phyloP scores from a whole-genome alignment of 1,140 invertebrate species.

The Frieseomelitta varia region DNA sequence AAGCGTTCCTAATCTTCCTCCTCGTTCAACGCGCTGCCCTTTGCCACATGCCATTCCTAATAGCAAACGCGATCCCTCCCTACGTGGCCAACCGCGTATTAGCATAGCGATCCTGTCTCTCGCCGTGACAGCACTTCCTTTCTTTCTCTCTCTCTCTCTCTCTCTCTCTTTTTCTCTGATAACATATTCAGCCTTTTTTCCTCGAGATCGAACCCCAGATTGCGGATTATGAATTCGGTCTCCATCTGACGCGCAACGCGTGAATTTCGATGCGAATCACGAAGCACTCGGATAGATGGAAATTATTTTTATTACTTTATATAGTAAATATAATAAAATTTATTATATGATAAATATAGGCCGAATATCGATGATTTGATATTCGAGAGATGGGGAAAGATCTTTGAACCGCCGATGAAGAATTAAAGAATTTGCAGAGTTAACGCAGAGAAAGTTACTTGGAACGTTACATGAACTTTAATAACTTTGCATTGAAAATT shows the following conservation, averaged over 20 bases:
- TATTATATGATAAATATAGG: too few species aligned
- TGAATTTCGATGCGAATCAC: too few species aligned
- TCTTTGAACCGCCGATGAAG: too few species aligned
- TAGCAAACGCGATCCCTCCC: conserved; percentile 40
- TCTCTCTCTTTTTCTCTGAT: neutral
- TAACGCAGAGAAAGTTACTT: too few species aligned
- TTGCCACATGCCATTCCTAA: conserved; percentile 57
- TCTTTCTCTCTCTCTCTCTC: too few species aligned
- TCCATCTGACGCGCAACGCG: neutral
- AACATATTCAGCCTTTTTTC: conserved; percentile 47
- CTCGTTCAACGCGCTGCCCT: conserved; percentile 52
- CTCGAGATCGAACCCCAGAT: conserved; percentile 12
- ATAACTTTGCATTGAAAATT: neutral
- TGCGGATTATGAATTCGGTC: conserved; percentile 20
- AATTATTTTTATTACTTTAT: neutral
- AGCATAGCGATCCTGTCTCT: conserved; percentile 39
- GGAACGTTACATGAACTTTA: neutral
- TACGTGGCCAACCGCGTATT: conserved; percentile 37
- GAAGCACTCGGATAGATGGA: neutral
- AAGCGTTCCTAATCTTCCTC: conserved; percentile 55
- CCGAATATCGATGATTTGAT: too few species aligned
- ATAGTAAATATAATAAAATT: too few species aligned
- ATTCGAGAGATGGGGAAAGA: too few species aligned
- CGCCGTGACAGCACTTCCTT: conserved; percentile 29
- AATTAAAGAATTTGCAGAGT: too few species aligned